Evolutionary conservation across 2,888 invertebrate species (phyloP).

Genomic region (Tinea pellionella): DNA sequence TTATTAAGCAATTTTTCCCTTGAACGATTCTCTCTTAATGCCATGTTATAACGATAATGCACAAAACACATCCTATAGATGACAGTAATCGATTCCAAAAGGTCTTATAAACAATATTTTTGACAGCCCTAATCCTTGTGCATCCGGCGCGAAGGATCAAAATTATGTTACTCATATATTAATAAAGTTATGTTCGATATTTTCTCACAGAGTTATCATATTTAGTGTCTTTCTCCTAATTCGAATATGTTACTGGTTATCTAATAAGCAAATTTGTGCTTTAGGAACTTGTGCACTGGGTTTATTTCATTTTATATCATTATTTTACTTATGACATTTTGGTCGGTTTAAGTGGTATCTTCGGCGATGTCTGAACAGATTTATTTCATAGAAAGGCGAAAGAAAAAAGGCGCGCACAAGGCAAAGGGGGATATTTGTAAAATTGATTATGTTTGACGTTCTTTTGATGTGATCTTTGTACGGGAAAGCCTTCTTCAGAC

Average conservation of each 20-base stretch:
- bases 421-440: slow-evolving; percentile 48
- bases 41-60: slow-evolving; percentile 54
- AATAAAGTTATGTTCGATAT: slow-evolving; percentile 59
- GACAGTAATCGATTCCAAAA: slow-evolving; percentile 26
- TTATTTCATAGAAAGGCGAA: slow-evolving; percentile 39
- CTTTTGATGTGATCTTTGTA: slow-evolving; percentile 47
- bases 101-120: slow-evolving; percentile 21
- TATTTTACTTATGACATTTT: slow-evolving; percentile 16
- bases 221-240: slow-evolving; percentile 24
- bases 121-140: neutral
- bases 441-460: slow-evolving; percentile 64
- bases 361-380: slow-evolving; percentile 39
- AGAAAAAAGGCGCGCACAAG: slow-evolving; percentile 39
- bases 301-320: neutral
- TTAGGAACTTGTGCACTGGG: neutral
- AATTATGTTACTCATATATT: slow-evolving; percentile 21
- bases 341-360: slow-evolving; percentile 19
- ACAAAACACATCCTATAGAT: slow-evolving; percentile 56
- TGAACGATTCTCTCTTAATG: slow-evolving; percentile 57
- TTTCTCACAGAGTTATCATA: slow-evolving; percentile 54
- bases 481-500: slow-evolving; percentile 6
- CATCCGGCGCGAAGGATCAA: slow-evolving; percentile 16
- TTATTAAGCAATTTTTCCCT: slow-evolving; percentile 65
- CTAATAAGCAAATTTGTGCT: neutral
- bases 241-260: neutral